These are phyloP conservation scores for Phalacrocorax aristotelis DNA, from an alignment of 2,113 vertebrate species.

Conservation along the genomic window DNA sequence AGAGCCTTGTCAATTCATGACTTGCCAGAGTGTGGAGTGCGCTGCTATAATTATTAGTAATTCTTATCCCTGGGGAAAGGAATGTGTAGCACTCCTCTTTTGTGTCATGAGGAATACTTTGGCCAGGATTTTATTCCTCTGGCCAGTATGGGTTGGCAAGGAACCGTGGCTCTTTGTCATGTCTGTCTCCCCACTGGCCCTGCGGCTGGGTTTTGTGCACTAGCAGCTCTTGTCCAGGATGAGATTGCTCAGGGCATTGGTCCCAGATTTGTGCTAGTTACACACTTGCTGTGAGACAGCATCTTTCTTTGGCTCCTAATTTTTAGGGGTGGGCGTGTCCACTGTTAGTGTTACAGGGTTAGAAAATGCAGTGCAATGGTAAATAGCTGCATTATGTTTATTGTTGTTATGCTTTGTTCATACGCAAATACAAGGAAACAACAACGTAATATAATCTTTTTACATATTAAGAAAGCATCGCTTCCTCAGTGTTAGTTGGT, in stretches of 20 bases:
- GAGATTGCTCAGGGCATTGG: neutral
- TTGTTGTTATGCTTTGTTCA: neutral
- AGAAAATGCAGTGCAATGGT: neutral
- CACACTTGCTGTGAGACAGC: neutral
- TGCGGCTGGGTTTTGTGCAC: neutral
- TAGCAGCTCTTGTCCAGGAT: neutral
- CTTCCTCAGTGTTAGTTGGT: neutral
- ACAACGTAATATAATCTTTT: neutral
- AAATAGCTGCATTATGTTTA: neutral
- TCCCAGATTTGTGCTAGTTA: neutral
- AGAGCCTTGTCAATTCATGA: neutral
- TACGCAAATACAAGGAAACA: neutral
- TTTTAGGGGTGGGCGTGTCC: neutral
- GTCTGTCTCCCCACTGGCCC: neutral
- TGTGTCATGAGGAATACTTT: neutral
- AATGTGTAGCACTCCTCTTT: neutral
- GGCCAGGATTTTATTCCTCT: neutral
- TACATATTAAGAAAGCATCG: neutral
- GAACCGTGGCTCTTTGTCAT: neutral
- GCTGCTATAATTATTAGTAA: neutral
- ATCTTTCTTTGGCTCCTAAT: neutral
- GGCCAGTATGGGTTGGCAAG: neutral
- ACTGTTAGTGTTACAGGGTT: neutral
- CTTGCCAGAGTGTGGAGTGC: neutral
- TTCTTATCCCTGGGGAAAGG: neutral